Percentiles rank a stretch among this genome's conserved stretches.
phyloP scores from a whole-genome alignment of 2,888 invertebrate genomes.

The Nemotelus pantherinus region DNA sequence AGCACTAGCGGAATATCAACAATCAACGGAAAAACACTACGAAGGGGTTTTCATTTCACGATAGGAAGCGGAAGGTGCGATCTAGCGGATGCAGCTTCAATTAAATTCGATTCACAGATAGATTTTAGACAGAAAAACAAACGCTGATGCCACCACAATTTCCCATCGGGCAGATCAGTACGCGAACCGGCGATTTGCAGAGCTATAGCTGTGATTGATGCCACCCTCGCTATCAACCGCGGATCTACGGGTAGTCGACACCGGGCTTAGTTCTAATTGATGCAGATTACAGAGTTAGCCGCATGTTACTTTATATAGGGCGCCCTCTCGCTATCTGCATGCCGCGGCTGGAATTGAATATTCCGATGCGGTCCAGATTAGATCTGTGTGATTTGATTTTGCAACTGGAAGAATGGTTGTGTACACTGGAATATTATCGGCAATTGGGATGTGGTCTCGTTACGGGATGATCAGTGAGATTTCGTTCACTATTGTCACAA shows the following conservation, averaged over 20 bases:
- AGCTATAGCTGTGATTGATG: conserved; percentile 17
- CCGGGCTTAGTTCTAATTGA: conserved; percentile 23
- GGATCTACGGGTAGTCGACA: not conserved
- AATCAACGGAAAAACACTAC: not conserved
- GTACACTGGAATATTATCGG: not conserved
- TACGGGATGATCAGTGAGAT: too few species aligned
- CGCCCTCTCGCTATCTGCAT: not conserved
- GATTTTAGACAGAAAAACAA: not conserved
- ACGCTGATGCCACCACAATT: not conserved
- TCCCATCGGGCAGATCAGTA: not conserved
- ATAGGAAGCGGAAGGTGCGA: not conserved
- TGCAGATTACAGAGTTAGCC: not conserved
- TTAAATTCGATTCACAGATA: conserved; percentile 8
- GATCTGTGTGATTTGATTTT: not conserved
- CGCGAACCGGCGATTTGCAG: not conserved
- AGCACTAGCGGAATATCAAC: not conserved
- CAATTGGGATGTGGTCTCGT: too few species aligned
- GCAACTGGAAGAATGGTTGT: not conserved
- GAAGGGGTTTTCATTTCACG: conserved; percentile 1
- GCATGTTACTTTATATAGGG: not conserved
- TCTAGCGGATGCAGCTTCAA: conserved; percentile 18
- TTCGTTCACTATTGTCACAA: too few species aligned
- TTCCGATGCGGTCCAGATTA: not conserved
- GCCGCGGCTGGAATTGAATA: not conserved
- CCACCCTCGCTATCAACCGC: conserved; percentile 24